Conservation (phyloP, 2,113 vertebrate genomes). For the Indri indri region DNA sequence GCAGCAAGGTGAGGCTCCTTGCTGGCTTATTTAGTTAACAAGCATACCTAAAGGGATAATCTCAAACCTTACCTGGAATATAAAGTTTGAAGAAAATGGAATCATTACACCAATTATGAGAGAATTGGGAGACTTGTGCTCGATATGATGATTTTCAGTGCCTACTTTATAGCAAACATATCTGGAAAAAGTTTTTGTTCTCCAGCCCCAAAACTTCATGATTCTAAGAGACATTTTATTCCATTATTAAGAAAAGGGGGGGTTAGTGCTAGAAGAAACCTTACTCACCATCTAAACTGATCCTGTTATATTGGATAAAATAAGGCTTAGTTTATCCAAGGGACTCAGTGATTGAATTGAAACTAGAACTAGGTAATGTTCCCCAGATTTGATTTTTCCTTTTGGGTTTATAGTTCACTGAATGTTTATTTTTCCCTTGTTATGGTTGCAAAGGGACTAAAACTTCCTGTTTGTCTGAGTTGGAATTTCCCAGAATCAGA, state of each 20-base stretch:
- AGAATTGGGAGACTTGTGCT: not conserved
- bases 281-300: not conserved
- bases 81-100: slow-evolving; percentile 39
- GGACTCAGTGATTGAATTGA: not conserved
- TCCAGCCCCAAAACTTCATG: not conserved
- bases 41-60: not conserved
- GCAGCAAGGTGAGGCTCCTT: not conserved
- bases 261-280: not conserved
- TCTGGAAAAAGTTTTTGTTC: not conserved
- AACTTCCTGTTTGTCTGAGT: not conserved
- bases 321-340: not conserved
- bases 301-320: not conserved
- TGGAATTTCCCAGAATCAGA: not conserved
- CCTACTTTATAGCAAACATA: not conserved
- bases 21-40: slow-evolving; percentile 52
- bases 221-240: slow-evolving; percentile 44
- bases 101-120: not conserved
- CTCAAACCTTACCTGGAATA: not conserved
- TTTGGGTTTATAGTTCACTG: not conserved
- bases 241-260: slow-evolving; percentile 16
- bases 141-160: not conserved
- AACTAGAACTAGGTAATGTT: slow-evolving; percentile 21
- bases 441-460: not conserved
- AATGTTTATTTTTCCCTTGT: not conserved
- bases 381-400: slow-evolving; percentile 26